These are phyloP conservation scores for Argentina silus DNA, from an alignment of 2,797 vertebrate genomes.

Conservation along the genomic window DNA sequence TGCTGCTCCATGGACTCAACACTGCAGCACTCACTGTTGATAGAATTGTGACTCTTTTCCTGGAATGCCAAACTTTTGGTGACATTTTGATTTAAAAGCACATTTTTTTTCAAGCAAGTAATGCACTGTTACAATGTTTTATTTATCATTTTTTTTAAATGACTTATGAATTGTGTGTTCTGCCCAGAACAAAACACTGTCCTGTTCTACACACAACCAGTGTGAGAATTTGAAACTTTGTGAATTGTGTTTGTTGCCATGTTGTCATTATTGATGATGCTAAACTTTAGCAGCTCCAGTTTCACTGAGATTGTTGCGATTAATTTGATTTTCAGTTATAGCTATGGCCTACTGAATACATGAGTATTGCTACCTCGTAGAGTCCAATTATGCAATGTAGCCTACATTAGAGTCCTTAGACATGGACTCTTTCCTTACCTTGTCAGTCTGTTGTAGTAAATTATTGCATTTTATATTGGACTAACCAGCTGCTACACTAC, in stretches of 20 bases:
- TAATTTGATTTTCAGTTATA: no score
- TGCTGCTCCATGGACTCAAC: conserved; percentile 17
- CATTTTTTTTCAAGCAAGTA: not conserved
- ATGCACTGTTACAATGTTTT: not conserved
- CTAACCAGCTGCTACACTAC: not conserved
- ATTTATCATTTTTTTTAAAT: not conserved
- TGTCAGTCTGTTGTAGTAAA: not conserved
- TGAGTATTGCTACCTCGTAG: conserved; percentile 29
- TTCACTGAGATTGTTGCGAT: no score
- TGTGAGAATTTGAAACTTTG: not conserved
- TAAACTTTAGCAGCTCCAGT: no score
- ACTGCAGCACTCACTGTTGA: not conserved
- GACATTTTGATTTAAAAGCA: not conserved
- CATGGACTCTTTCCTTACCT: not conserved
- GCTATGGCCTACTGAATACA: not conserved
- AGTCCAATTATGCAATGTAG: not conserved
- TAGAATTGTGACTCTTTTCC: no score
- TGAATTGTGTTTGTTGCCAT: not conserved
- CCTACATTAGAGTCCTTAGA: not conserved
- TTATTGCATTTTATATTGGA: not conserved
- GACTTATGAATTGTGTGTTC: not conserved
- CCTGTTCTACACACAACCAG: not conserved
- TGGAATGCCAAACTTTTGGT: not conserved
- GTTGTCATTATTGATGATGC: no score
- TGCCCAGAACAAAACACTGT: not conserved